Conservation (phyloP, 1,140 invertebrate genomes). For the Conus betulinus region DNA sequence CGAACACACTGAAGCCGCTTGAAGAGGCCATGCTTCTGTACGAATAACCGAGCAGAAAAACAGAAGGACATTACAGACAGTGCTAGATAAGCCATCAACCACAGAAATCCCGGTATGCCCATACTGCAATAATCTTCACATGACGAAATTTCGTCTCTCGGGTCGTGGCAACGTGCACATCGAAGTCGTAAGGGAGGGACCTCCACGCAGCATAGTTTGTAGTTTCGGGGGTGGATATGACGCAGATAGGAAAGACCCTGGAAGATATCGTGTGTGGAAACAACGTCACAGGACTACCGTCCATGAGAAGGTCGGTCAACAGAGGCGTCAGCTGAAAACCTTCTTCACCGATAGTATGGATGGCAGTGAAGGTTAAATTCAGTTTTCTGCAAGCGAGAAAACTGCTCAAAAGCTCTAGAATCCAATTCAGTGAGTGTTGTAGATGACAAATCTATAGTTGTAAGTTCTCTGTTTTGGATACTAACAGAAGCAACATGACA, state of each 20-base stretch:
- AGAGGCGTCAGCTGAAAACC: constrained; percentile 6
- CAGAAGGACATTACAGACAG: constrained; percentile 48
- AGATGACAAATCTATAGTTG: not conserved
- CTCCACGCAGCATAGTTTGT: constrained; percentile 47
- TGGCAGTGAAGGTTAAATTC: not conserved
- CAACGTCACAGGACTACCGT: constrained; percentile 23
- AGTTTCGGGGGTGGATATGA: constrained; percentile 37
- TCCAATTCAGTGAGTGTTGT: constrained; percentile 8
- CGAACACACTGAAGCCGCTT: no score
- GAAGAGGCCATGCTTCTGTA: no score
- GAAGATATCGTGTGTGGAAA: constrained; percentile 38
- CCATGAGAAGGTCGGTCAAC: constrained; percentile 3
- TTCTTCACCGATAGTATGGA: constrained; percentile 16
- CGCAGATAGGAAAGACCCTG: constrained; percentile 6
- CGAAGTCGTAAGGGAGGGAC: constrained; percentile 34
- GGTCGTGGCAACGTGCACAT: constrained; percentile 27
- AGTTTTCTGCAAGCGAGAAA: not conserved
- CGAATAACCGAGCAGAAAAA: no score
- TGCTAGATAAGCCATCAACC: constrained; percentile 47
- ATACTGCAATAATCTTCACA: constrained; percentile 53
- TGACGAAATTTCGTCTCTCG: constrained; percentile 51
- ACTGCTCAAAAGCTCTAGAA: not conserved
- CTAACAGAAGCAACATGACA: not conserved
- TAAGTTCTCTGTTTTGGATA: not conserved
- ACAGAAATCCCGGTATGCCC: constrained; percentile 46